Percentiles rank a stretch among this genome's conserved stretches.
Conservation (phyloP, 2,888 invertebrate species). For the Sipunculus nudus region DNA sequence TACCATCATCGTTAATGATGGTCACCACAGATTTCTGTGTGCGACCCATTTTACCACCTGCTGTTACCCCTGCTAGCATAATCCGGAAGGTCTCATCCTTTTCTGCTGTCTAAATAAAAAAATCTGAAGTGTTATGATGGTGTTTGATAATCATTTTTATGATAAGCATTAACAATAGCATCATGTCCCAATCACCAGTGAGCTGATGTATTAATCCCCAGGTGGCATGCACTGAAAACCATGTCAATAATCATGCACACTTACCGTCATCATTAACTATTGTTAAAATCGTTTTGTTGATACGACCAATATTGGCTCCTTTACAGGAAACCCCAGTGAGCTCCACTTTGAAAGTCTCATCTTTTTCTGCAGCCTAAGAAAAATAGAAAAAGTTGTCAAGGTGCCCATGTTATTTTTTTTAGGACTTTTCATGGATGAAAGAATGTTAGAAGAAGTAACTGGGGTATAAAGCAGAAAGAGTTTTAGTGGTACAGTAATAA, state of each 20-base stretch:
- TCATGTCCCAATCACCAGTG: too few species aligned
- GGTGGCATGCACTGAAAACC: too few species aligned
- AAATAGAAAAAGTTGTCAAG: too few species aligned
- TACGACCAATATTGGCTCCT: constrained; percentile 69
- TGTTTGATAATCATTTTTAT: too few species aligned
- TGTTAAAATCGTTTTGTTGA: constrained; percentile 71
- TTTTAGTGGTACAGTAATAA: too few species aligned
- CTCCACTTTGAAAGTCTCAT: constrained; percentile 72
- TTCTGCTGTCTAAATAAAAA: constrained; percentile 69
- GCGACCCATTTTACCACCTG: constrained; percentile 69
- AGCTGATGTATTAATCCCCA: too few species aligned
- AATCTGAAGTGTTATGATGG: neutral
- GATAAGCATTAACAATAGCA: too few species aligned
- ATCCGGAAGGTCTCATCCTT: constrained; percentile 74
- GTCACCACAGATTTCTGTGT: constrained; percentile 71
- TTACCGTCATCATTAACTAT: constrained; percentile 72
- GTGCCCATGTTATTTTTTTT: too few species aligned
- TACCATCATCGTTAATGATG: constrained; percentile 72
- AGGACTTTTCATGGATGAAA: too few species aligned
- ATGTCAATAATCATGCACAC: too few species aligned
- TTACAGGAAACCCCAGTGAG: constrained; percentile 59
- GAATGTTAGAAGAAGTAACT: too few species aligned
- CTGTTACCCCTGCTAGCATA: constrained; percentile 64
- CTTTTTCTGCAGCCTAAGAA: constrained; percentile 72
- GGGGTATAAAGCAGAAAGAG: too few species aligned